Conservation (phyloP, 2,888 invertebrate species). For the Hemicrepidius hirtus region DNA sequence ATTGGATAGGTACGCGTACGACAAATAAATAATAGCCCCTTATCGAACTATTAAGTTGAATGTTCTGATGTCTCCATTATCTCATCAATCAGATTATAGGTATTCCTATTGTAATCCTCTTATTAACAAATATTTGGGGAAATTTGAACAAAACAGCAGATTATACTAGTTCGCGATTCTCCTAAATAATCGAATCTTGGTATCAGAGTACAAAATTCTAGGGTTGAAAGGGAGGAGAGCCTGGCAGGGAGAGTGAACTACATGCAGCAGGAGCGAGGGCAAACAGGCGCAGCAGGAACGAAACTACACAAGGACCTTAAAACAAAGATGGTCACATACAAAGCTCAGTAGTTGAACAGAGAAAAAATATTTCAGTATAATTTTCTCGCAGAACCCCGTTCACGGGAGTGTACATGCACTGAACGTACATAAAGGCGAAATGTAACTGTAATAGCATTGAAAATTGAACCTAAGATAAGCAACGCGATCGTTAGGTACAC, state of each 20-base stretch:
- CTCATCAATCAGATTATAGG: no score
- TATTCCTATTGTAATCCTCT: no score
- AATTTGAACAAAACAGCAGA: no score
- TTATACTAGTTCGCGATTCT: background rate
- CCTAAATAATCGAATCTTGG: constrained; percentile 22
- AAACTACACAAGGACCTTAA: constrained; percentile 5
- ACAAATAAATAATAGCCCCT: no score
- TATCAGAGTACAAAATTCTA: constrained; percentile 14
- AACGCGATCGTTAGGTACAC: constrained; percentile 44
- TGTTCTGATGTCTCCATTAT: no score
- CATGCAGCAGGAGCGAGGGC: constrained; percentile 27
- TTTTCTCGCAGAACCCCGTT: constrained; percentile 31
- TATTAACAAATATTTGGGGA: no score
- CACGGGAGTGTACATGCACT: constrained; percentile 33
- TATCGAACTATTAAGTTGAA: no score
- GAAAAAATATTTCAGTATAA: constrained; percentile 8
- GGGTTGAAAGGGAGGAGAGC: constrained; percentile 15
- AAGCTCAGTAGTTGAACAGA: constrained; percentile 7
- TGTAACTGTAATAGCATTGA: background rate
- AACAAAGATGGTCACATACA: background rate
- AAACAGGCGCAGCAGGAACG: constrained; percentile 22
- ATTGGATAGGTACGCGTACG: no score
- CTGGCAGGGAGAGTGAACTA: constrained; percentile 5
- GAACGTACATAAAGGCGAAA: constrained; percentile 25
- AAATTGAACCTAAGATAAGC: constrained; percentile 9